Conservation (phyloP, 2,888 invertebrate genomes). For the Stenotaenia linearis region DNA sequence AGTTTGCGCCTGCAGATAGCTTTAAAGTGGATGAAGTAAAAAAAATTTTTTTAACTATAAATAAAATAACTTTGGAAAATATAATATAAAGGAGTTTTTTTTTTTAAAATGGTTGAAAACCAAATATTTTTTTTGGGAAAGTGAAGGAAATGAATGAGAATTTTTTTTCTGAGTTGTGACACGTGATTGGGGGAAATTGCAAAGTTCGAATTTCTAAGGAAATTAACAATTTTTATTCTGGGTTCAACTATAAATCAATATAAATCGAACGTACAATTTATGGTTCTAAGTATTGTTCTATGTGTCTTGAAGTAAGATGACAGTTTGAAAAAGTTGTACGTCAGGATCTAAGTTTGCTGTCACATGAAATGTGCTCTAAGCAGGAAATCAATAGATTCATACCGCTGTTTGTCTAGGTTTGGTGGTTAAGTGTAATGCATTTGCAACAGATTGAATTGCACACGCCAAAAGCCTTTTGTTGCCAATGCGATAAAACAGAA, state of each 20-base stretch:
- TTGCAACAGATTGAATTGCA: slow-evolving; percentile 21
- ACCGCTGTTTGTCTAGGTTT: slow-evolving; percentile 10
- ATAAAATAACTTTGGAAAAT: too few species aligned
- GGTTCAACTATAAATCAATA: too few species aligned
- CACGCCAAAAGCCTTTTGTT: slow-evolving; percentile 11
- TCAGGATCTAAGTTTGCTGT: background rate
- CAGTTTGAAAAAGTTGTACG: background rate
- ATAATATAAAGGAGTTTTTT: too few species aligned
- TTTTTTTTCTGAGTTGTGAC: too few species aligned
- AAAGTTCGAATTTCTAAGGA: too few species aligned
- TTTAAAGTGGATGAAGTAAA: background rate
- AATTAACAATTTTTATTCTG: too few species aligned
- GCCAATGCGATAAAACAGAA: background rate
- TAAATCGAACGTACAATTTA: too few species aligned
- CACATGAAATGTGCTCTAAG: slow-evolving; percentile 14
- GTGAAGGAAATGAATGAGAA: too few species aligned
- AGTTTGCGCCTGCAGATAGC: background rate
- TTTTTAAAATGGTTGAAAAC: too few species aligned
- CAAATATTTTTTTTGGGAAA: too few species aligned
- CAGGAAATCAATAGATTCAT: slow-evolving; percentile 24
- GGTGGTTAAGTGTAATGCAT: slow-evolving; percentile 17
- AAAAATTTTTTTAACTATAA: background rate
- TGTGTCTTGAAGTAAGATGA: background rate
- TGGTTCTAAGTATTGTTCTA: too few species aligned
- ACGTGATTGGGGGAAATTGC: too few species aligned